Percentiles rank a stretch among this genome's conserved stretches.
Evolutionary conservation across 2,888 invertebrate species (phyloP).

Genomic region (Euzophera pinguis): DNA sequence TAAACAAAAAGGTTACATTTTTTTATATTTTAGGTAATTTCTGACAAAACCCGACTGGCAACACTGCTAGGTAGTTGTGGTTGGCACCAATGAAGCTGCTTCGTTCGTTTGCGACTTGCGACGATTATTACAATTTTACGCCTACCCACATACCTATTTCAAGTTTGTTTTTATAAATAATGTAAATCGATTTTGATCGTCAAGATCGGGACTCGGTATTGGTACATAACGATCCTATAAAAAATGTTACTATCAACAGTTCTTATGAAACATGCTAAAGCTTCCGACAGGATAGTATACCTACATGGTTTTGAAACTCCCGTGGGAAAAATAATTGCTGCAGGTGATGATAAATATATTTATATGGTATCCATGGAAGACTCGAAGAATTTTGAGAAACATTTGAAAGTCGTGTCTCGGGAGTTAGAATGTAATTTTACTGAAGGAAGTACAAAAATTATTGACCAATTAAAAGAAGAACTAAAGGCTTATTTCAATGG

Average conservation of each 20-base stretch:
- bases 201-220: no score
- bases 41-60: no score
- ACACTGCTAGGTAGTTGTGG: no score
- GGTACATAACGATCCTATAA: no score
- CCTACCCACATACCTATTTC: no score
- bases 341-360: slow-evolving; percentile 53
- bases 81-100: no score
- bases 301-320: slow-evolving; percentile 42
- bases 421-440: slow-evolving; percentile 40
- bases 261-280: slow-evolving; percentile 29
- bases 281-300: slow-evolving; percentile 26
- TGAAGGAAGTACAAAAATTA: slow-evolving; percentile 41
- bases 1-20: no score
- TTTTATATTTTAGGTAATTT: no score
- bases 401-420: slow-evolving; percentile 37
- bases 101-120: no score
- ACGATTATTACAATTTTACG: no score
- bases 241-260: slow-evolving; percentile 26
- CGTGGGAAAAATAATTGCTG: slow-evolving; percentile 47
- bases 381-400: slow-evolving; percentile 51
- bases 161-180: no score
- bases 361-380: slow-evolving; percentile 57
- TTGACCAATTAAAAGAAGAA: slow-evolving; percentile 43
- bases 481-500: slow-evolving; percentile 49
- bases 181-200: no score